Evolutionary conservation across 2,113 vertebrate species (phyloP).

Genomic region (Menidia beryllina): DNA sequence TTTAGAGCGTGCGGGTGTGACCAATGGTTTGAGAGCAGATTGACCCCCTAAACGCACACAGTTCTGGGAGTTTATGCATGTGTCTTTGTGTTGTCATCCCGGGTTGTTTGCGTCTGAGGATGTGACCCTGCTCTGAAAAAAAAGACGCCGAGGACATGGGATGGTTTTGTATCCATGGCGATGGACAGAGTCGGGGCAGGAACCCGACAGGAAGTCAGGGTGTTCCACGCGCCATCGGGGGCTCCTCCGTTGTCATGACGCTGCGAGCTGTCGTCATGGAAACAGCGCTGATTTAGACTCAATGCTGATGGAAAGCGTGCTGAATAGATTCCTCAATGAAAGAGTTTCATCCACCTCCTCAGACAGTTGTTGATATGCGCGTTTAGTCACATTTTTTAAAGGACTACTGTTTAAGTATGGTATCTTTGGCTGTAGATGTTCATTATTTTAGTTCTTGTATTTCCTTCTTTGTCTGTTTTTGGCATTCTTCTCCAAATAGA

Average conservation of each 20-base stretch:
- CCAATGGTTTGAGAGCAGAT: slow-evolving; percentile 64
- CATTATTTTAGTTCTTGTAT: too few relatives aligned
- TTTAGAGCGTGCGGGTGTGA: slow-evolving; percentile 50
- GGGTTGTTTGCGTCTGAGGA: slow-evolving; percentile 37
- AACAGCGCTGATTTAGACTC: slow-evolving; percentile 58
- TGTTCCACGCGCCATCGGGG: slow-evolving; percentile 61
- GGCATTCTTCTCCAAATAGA: neutral
- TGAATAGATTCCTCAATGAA: slow-evolving; percentile 46
- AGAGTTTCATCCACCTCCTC: neutral
- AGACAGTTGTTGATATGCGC: neutral
- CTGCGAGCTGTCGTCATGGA: slow-evolving; percentile 73
- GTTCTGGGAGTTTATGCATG: slow-evolving; percentile 7
- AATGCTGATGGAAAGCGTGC: slow-evolving; percentile 61
- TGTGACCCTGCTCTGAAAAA: slow-evolving; percentile 55
- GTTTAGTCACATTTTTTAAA: neutral
- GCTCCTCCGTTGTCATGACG: slow-evolving; percentile 77
- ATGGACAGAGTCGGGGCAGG: slow-evolving; percentile 62
- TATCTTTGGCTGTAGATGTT: neutral
- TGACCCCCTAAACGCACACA: slow-evolving; percentile 32
- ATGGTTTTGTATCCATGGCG: slow-evolving; percentile 69
- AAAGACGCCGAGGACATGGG: slow-evolving; percentile 46
- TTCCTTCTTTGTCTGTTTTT: neutral
- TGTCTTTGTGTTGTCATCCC: slow-evolving; percentile 27
- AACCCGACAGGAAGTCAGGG: slow-evolving; percentile 77
- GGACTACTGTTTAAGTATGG: neutral